Evolutionary conservation across 2,888 invertebrate species (phyloP).

Genomic region (Hoplodrina ambigua): DNA sequence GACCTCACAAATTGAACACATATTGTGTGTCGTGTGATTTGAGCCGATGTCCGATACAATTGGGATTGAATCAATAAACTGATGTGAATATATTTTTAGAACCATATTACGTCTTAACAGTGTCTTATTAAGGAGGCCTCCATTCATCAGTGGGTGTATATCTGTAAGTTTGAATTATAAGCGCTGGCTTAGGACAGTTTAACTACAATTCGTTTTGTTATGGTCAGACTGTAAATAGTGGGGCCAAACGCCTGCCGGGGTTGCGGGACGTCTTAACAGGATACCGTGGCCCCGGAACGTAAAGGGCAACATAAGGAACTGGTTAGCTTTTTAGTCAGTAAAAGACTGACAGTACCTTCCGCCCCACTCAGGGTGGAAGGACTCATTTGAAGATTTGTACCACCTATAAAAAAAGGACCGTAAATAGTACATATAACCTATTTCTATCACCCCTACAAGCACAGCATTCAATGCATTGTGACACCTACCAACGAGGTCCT

Average conservation of each 20-base stretch:
- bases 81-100: conserved; percentile 43
- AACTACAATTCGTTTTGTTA: background rate
- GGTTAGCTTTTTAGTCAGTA: too few relatives aligned
- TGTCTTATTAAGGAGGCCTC: conserved; percentile 36
- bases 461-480: background rate
- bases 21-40: conserved; percentile 54
- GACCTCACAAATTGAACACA: conserved; percentile 61
- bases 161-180: background rate
- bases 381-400: too few relatives aligned
- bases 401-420: too few relatives aligned
- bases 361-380: too few relatives aligned
- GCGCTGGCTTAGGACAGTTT: background rate
- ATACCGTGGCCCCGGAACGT: too few relatives aligned
- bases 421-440: too few relatives aligned
- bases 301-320: too few relatives aligned
- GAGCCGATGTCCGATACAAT: conserved; percentile 47
- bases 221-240: background rate
- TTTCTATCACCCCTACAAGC: background rate
- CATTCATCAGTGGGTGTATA: conserved; percentile 21
- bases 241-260: too few relatives aligned
- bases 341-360: too few relatives aligned
- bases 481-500: background rate
- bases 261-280: too few relatives aligned
- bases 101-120: conserved; percentile 12
- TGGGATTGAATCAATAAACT: conserved; percentile 42